These are phyloP conservation scores for Trilocha varians DNA, from an alignment of 2,888 invertebrate species.

Conservation along the genomic window DNA sequence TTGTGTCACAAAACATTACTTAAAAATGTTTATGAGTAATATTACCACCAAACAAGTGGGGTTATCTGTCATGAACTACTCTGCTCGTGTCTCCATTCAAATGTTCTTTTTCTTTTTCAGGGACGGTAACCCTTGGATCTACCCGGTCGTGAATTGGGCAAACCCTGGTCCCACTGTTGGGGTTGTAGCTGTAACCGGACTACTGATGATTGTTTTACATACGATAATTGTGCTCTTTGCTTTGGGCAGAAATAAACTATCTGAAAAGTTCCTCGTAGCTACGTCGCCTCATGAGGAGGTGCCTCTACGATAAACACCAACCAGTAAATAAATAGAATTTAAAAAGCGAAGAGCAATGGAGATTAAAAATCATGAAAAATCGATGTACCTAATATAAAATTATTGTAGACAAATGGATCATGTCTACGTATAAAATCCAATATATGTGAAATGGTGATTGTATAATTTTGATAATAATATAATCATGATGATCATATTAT, in stretches of 20 bases:
- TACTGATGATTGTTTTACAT: slow-evolving; percentile 76
- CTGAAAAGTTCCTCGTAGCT: slow-evolving; percentile 27
- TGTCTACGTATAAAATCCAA: no score
- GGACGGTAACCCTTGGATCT: slow-evolving; percentile 78
- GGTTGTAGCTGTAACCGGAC: slow-evolving; percentile 75
- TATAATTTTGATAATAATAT: no score
- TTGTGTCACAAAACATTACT: no score
- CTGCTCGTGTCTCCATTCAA: neutral
- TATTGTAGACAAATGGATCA: no score
- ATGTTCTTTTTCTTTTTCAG: slow-evolving; percentile 44
- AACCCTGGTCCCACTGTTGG: slow-evolving; percentile 74
- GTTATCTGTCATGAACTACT: no score
- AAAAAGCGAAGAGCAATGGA: no score
- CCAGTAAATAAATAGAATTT: neutral
- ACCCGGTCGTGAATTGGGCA: slow-evolving; percentile 84
- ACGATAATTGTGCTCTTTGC: slow-evolving; percentile 71
- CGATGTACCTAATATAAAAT: no score
- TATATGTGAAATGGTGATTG: no score
- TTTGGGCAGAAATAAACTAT: slow-evolving; percentile 50
- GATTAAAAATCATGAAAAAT: no score
- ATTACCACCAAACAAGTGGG: no score
- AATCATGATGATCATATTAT: no score
- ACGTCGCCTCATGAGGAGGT: slow-evolving; percentile 32
- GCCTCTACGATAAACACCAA: slow-evolving; percentile 28
- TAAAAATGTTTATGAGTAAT: no score